phyloP scores from a whole-genome alignment of 1,140 invertebrate genomes.

The Atta cephalotes region DNA sequence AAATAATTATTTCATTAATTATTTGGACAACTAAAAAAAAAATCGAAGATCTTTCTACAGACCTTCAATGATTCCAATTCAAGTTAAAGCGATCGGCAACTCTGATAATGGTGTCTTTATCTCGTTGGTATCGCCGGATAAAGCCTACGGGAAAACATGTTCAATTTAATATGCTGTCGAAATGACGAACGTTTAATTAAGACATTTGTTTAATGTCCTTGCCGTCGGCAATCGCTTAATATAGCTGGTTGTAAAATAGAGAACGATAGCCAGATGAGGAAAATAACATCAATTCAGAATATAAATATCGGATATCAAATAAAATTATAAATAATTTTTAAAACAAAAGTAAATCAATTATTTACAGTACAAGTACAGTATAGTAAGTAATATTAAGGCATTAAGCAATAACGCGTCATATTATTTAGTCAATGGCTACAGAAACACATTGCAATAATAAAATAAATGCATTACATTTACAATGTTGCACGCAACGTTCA shows the following conservation, averaged over 20 bases:
- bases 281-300: neutral
- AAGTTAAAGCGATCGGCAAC: neutral
- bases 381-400: neutral
- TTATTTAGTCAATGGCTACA: neutral
- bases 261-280: neutral
- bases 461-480: neutral
- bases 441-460: conserved; percentile 5
- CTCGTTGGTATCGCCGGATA: conserved; percentile 1
- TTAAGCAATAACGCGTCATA: neutral
- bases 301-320: neutral
- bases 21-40: neutral
- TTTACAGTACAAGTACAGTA: neutral
- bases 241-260: neutral
- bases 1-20: conserved; percentile 6
- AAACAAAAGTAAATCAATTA: neutral
- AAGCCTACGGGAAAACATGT: neutral
- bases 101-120: conserved; percentile 44
- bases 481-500: neutral
- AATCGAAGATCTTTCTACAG: neutral
- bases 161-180: conserved; percentile 36
- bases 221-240: neutral
- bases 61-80: neutral
- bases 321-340: neutral
- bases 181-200: conserved; percentile 48
- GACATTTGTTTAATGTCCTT: conserved; percentile 39